Evolutionary conservation across 2,888 invertebrate species (phyloP).

Genomic region (Mellilla xanthometata): DNA sequence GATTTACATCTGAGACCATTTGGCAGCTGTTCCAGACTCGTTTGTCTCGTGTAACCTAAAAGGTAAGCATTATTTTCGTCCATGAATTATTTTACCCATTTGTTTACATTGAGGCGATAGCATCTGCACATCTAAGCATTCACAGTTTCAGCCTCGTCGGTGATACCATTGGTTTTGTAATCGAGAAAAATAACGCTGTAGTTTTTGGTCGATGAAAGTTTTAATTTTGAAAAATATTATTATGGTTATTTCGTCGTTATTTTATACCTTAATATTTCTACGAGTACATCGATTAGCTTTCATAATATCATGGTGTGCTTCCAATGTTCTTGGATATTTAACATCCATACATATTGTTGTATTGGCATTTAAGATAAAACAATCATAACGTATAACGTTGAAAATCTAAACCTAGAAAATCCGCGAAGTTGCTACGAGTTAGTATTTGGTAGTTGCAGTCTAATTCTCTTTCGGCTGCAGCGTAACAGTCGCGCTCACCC

Average conservation of each 20-base stretch:
- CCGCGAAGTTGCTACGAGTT: conserved; percentile 24
- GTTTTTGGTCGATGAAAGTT: no score
- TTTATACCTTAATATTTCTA: no score
- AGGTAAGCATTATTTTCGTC: conserved; percentile 26
- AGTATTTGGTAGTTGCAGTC: conserved; percentile 39
- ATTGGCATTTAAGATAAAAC: no score
- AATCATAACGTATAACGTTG: no score
- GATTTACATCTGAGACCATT: conserved; percentile 27
- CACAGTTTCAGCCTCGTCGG: background rate
- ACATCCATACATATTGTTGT: no score
- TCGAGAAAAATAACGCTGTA: no score
- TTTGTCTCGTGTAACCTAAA: conserved; percentile 20
- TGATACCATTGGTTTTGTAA: conserved; percentile 1
- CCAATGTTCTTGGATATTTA: no score
- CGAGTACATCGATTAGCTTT: no score
- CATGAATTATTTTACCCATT: conserved; percentile 20
- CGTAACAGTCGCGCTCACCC: conserved; percentile 57
- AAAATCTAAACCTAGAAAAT: no score
- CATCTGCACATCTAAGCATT: conserved; percentile 8
- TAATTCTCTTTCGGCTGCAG: conserved; percentile 40
- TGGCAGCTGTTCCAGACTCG: conserved; percentile 26
- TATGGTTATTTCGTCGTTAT: no score
- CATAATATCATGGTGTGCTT: no score
- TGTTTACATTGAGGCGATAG: conserved; percentile 6
- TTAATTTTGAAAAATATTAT: no score